phyloP scores from a whole-genome alignment of 2,888 invertebrate genomes.

The Periphyllus acericola region DNA sequence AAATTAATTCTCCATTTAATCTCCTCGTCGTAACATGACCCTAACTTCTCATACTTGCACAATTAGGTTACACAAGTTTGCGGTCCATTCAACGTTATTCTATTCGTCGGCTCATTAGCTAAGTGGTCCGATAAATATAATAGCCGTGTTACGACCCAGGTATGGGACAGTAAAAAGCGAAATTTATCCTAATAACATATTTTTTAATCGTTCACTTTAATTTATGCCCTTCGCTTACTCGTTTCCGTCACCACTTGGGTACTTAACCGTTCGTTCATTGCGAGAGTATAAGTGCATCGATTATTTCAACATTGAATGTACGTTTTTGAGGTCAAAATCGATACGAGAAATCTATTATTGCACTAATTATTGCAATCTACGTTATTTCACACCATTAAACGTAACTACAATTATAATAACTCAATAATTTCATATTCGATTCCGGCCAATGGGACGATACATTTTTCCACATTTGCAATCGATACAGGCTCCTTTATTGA shows the following conservation, averaged over 20 bases:
- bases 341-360: too few species aligned
- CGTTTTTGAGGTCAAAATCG: too few species aligned
- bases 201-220: too few species aligned
- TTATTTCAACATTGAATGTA: too few species aligned
- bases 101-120: neutral
- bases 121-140: neutral
- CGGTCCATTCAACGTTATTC: neutral
- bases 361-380: too few species aligned
- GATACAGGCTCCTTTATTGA: neutral
- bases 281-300: too few species aligned
- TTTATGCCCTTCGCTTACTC: too few species aligned
- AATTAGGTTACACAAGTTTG: neutral
- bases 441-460: neutral
- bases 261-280: too few species aligned
- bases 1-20: conserved; percentile 14
- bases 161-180: too few species aligned
- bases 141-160: neutral
- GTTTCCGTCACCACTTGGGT: too few species aligned
- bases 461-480: neutral
- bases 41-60: neutral
- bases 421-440: neutral
- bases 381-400: neutral
- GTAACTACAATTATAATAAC: neutral
- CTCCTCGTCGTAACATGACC: neutral
- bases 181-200: too few species aligned